Base-by-base conservation (phyloP, 1,140 invertebrate genomes). In the Apolygus lucorum region DNA sequence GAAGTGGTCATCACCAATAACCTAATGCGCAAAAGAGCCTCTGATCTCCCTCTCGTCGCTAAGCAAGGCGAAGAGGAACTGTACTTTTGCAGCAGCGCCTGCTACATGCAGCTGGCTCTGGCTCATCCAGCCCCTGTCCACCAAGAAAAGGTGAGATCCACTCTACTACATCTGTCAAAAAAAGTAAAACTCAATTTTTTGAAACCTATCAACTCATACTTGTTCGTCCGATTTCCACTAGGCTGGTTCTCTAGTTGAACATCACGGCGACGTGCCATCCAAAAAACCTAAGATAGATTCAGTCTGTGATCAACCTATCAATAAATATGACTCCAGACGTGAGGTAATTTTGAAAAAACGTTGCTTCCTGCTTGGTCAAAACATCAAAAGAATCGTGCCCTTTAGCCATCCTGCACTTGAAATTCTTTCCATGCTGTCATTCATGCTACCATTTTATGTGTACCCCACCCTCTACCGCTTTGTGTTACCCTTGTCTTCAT, bases 1-100 rank as follows among this genome's bases (percentile, higher is more conserved):
- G 92, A 95, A 77, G 88, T 93, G 63, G 89, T 93, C 14, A 91
- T 96, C 73, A 80, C 93, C 64, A 91, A 89, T 78, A 89, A 87
- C 72, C 82, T 89, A 26, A 89, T 94, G 26, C 81, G 86, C 70
- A 93, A 92, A 74, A 92, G 89, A 80, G 86, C 88, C 2, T 86
- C 88, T 0, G 91, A 95, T 76, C 84, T 95, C 72, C 88, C 89
- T 28, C 84, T 90, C 68, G 78, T 90, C 25, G 84, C 84, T 67
- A 82, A 84, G 67, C 85, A 87, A 75, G 81, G 74, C n/a, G 85
- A 83, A 62, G 88, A 89, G 76, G 89, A 91, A 75, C 77, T 90
- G 49, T 90, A 84, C 75, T 96, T 95, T 77, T 96, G 93, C 78
- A 91, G 90, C 71, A 85, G 85, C 17, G 85, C 87, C 71, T 96